Base-by-base conservation (phyloP, 2,797 vertebrate genomes). In the Zalophus californianus region DNA sequence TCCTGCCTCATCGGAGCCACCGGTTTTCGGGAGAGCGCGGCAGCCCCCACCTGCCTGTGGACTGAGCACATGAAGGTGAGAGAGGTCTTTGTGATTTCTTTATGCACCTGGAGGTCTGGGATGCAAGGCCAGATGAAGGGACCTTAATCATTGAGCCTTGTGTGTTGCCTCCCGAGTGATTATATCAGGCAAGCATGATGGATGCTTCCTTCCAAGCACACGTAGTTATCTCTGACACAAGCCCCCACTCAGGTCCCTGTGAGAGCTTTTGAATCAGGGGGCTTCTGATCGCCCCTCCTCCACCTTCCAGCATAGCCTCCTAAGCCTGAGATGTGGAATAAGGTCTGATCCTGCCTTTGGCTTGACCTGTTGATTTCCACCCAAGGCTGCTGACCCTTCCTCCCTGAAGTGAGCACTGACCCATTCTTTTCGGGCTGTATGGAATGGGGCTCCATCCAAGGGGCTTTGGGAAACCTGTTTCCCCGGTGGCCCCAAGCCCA, bases 41-140 rank as follows among this genome's bases (percentile, higher is more conserved):
- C 98, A 96, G 96, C 98, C 98, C 97, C 98, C 98, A 95, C 95
- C 98, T 98, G 98, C 98, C 98, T 97, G 93, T 97, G 98, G 98
- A 98, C 92, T 98, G 98, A 94, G 97, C 98, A 98, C 98, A 95
- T 96, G 98, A 98, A 99, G 99, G 99, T 99, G 98, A 99, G 99
- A 98, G 98, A 98, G 97, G 98, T 96, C 98, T 98, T 98, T 97
- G 97, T 97, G 98, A 62, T 99, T 96, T 25, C 98, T 98, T 97
- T 98, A 9, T 97, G 41, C 92, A 97, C 95, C 92, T 91, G 97
- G 96, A 98, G 96, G 96, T 97, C 92, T 96, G 98, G 97, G 95
- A 97, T 90, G 95, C 96, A 68, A 96, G 97, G 98, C 97, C 97
- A 94, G 96, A 94, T 62, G 86, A 85, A 95, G 97, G 94, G 95